Base-by-base conservation (phyloP, 2,113 vertebrate species). In the Eulemur macaco region DNA sequence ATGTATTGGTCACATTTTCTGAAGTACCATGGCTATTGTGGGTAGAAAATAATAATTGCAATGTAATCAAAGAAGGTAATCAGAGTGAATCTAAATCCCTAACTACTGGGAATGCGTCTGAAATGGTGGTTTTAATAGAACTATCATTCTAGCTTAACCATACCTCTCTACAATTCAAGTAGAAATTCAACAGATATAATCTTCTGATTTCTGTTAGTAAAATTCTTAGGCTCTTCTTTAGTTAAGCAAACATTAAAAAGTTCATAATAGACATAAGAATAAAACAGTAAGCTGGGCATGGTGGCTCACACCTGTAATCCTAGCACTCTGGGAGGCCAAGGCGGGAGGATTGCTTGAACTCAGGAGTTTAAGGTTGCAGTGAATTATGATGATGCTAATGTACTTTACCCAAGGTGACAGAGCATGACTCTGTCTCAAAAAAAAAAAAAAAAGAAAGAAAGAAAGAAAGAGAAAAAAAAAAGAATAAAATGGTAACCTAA, bases 201-300 rank as follows among this genome's bases (percentile, higher is more conserved):
- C 37, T 85, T 88, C 27, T 85, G 60, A 83, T 37, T 89, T 91
- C 17, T 56, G 52, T 58, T 54, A 84, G 37, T 93, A 93, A 29
- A 63, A 95, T 34, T 85, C 37, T 92, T 63, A 68, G 8, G 14
- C 14, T 77, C 14, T 87, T 94, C 80, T 95, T 86, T 56, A 97
- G 76, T 88, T 42, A 92, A 63, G 20, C 18, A 73, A 87, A 87
- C 50, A 92, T 15, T 77, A 91, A 64, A 63, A 94, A 66, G 4
- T 76, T 81, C 66, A 87, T 23, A 82, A 80, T 3, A 34, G 34
- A 86, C 25, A 45, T 11, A 86, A 82, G 58, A 39, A 91, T 81
- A 63, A 89, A 94, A 95, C 0, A 81, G 27, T 56, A 77, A 20
- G 20, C 54, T 56, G 54, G 54, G 20, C 20, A 21, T 6, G 2